Conservation (phyloP, 2,888 invertebrate species). For the Agrotis puta region DNA sequence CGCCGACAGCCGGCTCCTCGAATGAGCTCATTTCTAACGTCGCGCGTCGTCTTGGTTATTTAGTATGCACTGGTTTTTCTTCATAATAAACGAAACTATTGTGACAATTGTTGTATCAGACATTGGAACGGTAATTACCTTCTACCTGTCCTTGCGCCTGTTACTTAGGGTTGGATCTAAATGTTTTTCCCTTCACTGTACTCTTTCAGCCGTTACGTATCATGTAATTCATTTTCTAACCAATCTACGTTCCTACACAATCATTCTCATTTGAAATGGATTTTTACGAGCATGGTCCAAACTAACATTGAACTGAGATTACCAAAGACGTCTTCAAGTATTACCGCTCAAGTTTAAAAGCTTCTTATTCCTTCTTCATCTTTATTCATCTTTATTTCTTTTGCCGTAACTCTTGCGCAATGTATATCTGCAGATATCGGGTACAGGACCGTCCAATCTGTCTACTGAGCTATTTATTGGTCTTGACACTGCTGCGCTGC, state of each 20-base stretch:
- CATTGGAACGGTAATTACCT: not conserved
- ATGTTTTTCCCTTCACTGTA: not conserved
- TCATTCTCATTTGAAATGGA: not conserved
- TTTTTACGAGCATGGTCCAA: not conserved
- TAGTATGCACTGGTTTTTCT: constrained; percentile 22
- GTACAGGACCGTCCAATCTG: constrained; percentile 50
- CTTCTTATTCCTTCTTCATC: constrained; percentile 19
- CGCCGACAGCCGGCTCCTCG: not conserved
- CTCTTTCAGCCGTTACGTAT: not conserved
- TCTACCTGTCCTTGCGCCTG: too few relatives aligned
- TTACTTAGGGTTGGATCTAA: too few relatives aligned
- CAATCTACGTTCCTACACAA: not conserved
- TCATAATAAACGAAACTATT: not conserved
- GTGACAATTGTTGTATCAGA: not conserved
- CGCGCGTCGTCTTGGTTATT: too few relatives aligned
- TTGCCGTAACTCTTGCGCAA: not conserved
- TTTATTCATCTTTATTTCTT: constrained; percentile 25
- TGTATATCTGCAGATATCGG: constrained; percentile 20
- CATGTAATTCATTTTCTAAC: not conserved
- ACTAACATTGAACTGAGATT: not conserved
- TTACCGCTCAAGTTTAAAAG: constrained; percentile 3
- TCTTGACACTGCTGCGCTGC: constrained; percentile 60
- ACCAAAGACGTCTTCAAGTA: not conserved
- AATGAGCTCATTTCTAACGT: constrained; percentile 44
- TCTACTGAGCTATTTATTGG: constrained; percentile 63